Conservation (phyloP, 2,888 invertebrate genomes). For the Parascotia fuliginaria region DNA sequence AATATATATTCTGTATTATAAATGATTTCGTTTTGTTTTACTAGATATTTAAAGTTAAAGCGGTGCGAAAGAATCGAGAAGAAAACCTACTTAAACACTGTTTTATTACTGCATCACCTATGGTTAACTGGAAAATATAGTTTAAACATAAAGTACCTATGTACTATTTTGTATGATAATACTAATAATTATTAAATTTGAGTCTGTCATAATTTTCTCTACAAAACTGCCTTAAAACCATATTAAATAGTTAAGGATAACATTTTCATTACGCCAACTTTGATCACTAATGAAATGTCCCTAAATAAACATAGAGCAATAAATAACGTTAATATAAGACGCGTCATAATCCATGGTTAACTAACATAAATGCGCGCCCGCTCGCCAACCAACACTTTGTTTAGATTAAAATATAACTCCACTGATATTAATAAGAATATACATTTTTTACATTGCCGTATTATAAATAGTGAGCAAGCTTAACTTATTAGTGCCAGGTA, state of each 20-base stretch:
- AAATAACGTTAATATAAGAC: conserved; percentile 70
- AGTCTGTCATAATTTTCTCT: too few species aligned
- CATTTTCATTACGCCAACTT: not conserved
- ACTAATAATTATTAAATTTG: too few species aligned
- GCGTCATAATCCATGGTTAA: conserved; percentile 78
- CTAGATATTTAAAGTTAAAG: too few species aligned
- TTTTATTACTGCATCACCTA: too few species aligned
- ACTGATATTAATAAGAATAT: conserved; percentile 60
- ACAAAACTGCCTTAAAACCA: too few species aligned
- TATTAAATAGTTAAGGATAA: not conserved
- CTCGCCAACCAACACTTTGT: conserved; percentile 67
- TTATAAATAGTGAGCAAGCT: conserved; percentile 6
- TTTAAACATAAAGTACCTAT: too few species aligned
- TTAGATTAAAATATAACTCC: conserved; percentile 79
- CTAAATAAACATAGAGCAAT: conserved; percentile 41
- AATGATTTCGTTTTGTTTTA: too few species aligned
- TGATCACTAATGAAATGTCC: not conserved
- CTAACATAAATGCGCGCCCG: conserved; percentile 78
- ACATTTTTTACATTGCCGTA: conserved; percentile 26
- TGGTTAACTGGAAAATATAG: too few species aligned
- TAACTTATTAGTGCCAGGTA: conserved; percentile 1
- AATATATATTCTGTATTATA: not conserved
- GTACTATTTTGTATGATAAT: too few species aligned
- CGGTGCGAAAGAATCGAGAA: too few species aligned
- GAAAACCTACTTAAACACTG: too few species aligned